A percentile compares a stretch with the other conserved stretches of the same genome.
These are phyloP conservation scores for Danionella cerebrum DNA, from an alignment of 2,113 vertebrate species.

Conservation along the genomic window DNA sequence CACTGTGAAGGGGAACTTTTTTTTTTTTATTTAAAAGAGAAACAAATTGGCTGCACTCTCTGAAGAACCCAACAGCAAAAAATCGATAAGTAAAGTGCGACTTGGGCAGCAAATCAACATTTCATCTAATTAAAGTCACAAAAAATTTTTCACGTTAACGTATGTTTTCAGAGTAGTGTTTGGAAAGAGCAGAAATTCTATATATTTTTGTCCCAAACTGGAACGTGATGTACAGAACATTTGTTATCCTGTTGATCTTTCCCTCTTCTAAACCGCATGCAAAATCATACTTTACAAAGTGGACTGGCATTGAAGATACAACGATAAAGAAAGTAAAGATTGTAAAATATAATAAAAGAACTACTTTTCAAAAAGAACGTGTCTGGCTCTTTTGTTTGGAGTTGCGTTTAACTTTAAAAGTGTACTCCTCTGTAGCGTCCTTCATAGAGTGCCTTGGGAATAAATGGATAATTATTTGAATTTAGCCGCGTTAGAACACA, in stretches of 20 bases:
- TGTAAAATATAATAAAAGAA: conserved; percentile 76
- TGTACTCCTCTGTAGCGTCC: background rate
- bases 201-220: conserved; percentile 41
- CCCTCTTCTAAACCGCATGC: conserved; percentile 53
- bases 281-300: conserved; percentile 53
- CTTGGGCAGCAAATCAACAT: too few relatives aligned
- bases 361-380: conserved; percentile 62
- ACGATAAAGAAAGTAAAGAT: conserved; percentile 67
- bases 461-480: background rate
- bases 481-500: background rate
- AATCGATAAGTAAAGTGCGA: too few relatives aligned
- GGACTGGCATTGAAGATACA: conserved; percentile 43
- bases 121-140: too few relatives aligned
- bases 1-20: too few relatives aligned
- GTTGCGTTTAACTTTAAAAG: background rate
- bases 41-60: too few relatives aligned
- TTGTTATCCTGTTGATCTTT: conserved; percentile 24
- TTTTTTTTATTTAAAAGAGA: too few relatives aligned
- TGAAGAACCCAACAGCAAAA: too few relatives aligned
- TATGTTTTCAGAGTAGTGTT: conserved; percentile 28
- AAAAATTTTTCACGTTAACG: too few relatives aligned
- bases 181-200: conserved; percentile 50
- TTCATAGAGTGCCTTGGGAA: background rate
- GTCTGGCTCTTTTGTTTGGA: background rate
- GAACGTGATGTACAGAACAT: conserved; percentile 58